Base-by-base conservation (phyloP, 1,140 invertebrate species). In the Drosophila biarmipes region DNA sequence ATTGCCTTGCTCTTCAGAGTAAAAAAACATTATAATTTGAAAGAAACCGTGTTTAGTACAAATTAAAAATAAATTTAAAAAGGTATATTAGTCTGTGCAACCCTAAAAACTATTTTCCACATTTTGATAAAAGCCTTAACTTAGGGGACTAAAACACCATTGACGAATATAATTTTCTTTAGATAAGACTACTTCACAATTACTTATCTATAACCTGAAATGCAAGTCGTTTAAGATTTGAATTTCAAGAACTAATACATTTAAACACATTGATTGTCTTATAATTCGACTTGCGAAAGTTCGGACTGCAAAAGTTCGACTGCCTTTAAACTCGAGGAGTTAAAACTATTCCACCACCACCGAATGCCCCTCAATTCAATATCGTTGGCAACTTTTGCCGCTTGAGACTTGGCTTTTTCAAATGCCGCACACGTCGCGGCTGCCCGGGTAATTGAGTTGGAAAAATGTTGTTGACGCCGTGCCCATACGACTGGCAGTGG, bases 391-490 rank as follows among this genome's bases (percentile, higher is more conserved):
- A 49, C 81, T 69, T 46, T 53, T 53, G 74, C 61, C 81, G 61
- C 79, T 82, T 79, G 82, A 89, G 82, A 89, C 74, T 82, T 82
- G 78, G 40, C 49, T 75, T 59, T 58, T 78, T 59, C 78, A 78
- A 78, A 84, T 77, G 78, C 73, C 54, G 58, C 80, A 80, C 82
- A 86, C 82, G 80, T 86, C 67, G 78, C 68, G 62, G 58, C 73
- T 73, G 81, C 53, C 61, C 58, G 71, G 78, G 82, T 87, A 87
- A 87, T 87, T 87, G 82, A 87, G 82, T 87, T 87, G 84, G 84
- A 87, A 89, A 87, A 87, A 87, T 89, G 67, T 87, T 86, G 82
- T 87, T 87, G 82, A 87, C 82, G 84, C 84, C 73, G 48, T 69
- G 53, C 21, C 63, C 62, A 64, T 63, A 37, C 61, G 24, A 38